Evolutionary conservation across 1,140 invertebrate species (phyloP).

Genomic region (Spodoptera litura): DNA sequence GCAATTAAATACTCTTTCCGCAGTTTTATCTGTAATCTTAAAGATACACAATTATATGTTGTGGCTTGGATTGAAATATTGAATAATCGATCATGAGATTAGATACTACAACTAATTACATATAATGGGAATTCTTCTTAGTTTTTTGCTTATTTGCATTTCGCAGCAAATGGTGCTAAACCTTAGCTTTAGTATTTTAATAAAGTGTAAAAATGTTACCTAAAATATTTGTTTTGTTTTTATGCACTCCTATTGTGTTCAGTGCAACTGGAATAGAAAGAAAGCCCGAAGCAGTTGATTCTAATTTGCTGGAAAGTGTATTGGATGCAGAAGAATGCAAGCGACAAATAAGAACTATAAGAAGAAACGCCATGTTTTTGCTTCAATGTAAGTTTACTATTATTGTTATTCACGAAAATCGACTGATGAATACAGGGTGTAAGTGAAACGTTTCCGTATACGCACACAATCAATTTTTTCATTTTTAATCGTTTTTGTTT

Average conservation of each 20-base stretch:
- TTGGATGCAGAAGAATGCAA: slow-evolving; percentile 50
- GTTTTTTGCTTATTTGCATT: background rate
- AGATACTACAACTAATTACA: background rate
- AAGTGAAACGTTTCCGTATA: too few relatives aligned
- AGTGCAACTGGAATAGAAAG: slow-evolving; percentile 2
- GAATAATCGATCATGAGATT: background rate
- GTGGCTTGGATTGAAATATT: background rate
- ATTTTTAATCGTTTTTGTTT: too few relatives aligned
- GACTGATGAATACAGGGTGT: too few relatives aligned
- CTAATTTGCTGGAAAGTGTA: slow-evolving; percentile 55
- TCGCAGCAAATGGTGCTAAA: background rate
- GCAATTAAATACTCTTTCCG: background rate
- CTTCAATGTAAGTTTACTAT: slow-evolving; percentile 37
- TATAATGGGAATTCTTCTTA: slow-evolving; percentile 1
- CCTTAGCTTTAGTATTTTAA: background rate
- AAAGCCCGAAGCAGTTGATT: slow-evolving; percentile 40
- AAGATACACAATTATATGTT: background rate
- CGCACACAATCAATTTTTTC: too few relatives aligned
- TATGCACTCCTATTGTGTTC: background rate
- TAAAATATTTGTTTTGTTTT: background rate
- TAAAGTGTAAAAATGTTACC: background rate
- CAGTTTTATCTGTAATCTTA: slow-evolving; percentile 8
- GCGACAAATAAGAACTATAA: slow-evolving; percentile 24
- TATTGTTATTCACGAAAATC: background rate
- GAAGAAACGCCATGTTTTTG: slow-evolving; percentile 2